Evolutionary conservation across 2,113 vertebrate genomes (phyloP), one percentile per base, ranked within the genome.

Genomic region (Peromyscus polionotus): DNA sequence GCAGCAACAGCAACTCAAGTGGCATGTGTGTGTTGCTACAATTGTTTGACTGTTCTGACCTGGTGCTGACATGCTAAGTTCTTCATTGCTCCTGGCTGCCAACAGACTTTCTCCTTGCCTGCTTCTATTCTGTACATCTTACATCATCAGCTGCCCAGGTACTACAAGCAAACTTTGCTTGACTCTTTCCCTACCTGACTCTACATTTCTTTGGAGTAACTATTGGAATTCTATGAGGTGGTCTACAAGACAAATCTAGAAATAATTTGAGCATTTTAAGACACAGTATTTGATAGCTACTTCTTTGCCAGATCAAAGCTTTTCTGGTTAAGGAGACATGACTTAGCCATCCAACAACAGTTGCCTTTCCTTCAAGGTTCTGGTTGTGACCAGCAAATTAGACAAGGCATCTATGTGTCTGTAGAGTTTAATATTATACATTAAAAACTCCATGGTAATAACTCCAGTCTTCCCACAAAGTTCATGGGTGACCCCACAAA

Each of bases 1-100:
- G 99, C 99, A 0, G 99, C 99, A 0, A 98, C 98, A 3, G 98
- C 99, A 68, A 96, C 98, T 12, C 99, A 99, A 3, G 98, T 99
- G 99, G 99, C 99, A 98, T 57, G 84, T 63, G 45, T 85, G 17
- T 61, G 57, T 39, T 81, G 1, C 42, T 54, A 45, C 7, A 54
- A 13, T 14, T 45, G 51, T 87, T 80, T 75, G 26, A 4, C 19
- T n/a, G 5, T 57, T 81, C 51, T n/a, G 9, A 8, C 51, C 51
- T n/a, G 33, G 10, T 81, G 51, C 51, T 57, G 77, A 20, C 31
- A 57, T 7, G 17, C 51, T 6, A 9, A 80, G 33, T 0, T 11
- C 28, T 42, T 42, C 39, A 45, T 45, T 48, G 24, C 45, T 16
- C 14, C 45, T 19, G 6, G 19, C 68, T 51, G 45, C 45, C 26